Evolutionary conservation across 1,140 invertebrate species (phyloP).

Genomic region (Gerris buenoi): DNA sequence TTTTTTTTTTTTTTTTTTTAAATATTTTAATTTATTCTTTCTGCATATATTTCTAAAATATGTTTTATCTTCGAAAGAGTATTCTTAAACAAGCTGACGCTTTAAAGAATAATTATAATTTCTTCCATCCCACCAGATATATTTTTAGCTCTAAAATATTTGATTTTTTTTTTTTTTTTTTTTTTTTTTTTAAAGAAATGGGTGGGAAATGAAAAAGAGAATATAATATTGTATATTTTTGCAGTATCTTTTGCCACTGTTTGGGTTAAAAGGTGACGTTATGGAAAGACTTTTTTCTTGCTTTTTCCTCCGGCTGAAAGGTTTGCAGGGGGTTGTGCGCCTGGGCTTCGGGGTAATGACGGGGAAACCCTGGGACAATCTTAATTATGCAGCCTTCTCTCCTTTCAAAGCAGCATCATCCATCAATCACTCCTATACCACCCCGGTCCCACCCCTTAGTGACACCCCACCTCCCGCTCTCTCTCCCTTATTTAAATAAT

Average conservation of each 20-base stretch:
- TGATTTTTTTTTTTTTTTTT: too few relatives aligned
- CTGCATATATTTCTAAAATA: too few relatives aligned
- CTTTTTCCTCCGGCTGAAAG: not conserved
- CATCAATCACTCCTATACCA: not conserved
- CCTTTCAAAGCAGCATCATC: not conserved
- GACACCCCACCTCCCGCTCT: not conserved
- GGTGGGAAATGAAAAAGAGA: not conserved
- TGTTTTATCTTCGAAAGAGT: too few relatives aligned
- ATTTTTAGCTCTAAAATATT: too few relatives aligned
- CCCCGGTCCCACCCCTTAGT: not conserved
- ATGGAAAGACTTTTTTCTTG: not conserved
- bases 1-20: too few relatives aligned
- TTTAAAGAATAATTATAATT: too few relatives aligned
- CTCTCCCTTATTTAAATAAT: not conserved
- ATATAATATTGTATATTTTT: not conserved
- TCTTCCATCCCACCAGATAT: too few relatives aligned
- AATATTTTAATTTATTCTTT: too few relatives aligned
- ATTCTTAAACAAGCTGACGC: too few relatives aligned
- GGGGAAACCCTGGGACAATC: not conserved
- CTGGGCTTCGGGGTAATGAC: not conserved
- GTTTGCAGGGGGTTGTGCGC: not conserved
- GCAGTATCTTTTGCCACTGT: not conserved
- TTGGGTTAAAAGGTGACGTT: not conserved
- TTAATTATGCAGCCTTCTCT: not conserved
- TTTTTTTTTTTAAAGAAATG: too few relatives aligned